Evolutionary conservation across 2,113 vertebrate species (phyloP).

Genomic region (Eurystomus gularis): DNA sequence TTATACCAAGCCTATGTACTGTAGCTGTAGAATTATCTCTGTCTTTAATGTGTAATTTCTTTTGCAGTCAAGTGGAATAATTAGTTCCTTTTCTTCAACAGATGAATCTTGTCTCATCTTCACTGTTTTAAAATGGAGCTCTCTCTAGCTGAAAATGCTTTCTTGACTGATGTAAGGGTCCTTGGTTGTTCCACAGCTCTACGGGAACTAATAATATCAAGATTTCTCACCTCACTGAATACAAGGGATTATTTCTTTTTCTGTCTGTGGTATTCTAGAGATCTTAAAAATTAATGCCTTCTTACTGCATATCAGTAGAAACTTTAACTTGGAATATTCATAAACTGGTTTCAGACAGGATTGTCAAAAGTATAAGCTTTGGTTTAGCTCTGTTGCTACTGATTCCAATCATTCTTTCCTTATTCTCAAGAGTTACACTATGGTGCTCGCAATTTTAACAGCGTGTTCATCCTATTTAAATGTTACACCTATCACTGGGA

Average conservation of each 20-base stretch:
- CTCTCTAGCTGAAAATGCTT: neutral
- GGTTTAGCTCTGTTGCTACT: neutral
- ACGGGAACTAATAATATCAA: neutral
- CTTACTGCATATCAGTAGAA: neutral
- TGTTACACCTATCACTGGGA: neutral
- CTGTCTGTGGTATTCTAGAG: neutral
- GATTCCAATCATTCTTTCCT: neutral
- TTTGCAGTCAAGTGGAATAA: conserved; percentile 44
- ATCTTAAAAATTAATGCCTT: neutral
- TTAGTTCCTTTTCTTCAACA: conserved; percentile 24
- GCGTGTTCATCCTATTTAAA: neutral
- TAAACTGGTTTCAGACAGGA: neutral
- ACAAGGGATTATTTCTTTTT: neutral
- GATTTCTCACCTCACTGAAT: conserved; percentile 4
- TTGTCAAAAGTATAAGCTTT: neutral
- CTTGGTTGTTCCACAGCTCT: neutral
- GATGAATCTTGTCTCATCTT: neutral
- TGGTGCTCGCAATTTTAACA: neutral
- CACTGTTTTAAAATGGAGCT: neutral
- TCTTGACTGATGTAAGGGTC: neutral
- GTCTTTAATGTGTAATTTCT: conserved; percentile 12
- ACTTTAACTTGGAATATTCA: neutral
- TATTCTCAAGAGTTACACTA: neutral
- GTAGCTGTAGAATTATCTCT: conserved; percentile 1
- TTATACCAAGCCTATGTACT: neutral